Conservation (phyloP, 2,113 vertebrate genomes). For the Muscicapa adusta region DNA sequence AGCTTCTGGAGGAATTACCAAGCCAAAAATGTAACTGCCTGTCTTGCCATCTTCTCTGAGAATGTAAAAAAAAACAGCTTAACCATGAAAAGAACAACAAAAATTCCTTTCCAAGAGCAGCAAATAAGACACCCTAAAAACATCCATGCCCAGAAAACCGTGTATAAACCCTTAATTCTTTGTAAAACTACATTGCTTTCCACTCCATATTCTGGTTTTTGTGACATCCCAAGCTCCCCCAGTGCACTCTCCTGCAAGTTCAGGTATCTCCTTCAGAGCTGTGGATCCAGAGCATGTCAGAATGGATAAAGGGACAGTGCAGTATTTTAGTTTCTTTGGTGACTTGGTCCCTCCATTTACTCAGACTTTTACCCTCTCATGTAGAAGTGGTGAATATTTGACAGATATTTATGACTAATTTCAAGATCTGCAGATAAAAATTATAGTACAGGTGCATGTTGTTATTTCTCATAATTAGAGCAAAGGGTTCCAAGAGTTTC, state of each 20-base stretch:
- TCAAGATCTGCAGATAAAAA: not conserved
- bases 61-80: not conserved
- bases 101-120: not conserved
- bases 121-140: not conserved
- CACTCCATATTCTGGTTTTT: not conserved
- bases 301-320: not conserved
- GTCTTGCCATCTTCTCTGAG: not conserved
- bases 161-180: not conserved
- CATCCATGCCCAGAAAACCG: not conserved
- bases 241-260: not conserved
- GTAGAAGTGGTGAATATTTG: not conserved
- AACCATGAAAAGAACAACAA: not conserved
- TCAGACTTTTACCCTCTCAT: not conserved
- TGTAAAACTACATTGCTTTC: not conserved
- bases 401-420: not conserved
- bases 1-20: not conserved
- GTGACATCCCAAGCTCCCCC: not conserved
- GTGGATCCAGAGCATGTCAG: not conserved
- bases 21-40: not conserved
- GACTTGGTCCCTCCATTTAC: not conserved
- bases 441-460: not conserved
- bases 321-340: not conserved
- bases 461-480: not conserved
- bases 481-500: not conserved
- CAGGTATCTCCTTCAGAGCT: not conserved